A percentile compares a stretch with the other conserved stretches of the same genome.
These are phyloP conservation scores for Eleginops maclovinus DNA, from an alignment of 2,113 vertebrate genomes.

Conservation along the genomic window DNA sequence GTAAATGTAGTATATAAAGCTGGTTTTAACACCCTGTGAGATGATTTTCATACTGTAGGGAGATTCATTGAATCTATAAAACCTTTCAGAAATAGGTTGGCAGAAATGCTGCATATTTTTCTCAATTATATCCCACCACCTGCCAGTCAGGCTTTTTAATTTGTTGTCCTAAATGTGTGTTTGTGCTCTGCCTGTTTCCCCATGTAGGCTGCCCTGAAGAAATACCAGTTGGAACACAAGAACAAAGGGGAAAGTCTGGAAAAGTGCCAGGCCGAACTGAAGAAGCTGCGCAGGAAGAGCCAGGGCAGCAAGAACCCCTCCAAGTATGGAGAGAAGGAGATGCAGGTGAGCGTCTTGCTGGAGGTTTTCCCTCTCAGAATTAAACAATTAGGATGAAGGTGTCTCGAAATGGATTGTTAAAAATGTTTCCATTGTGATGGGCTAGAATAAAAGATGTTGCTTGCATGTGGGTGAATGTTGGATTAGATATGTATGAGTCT, in stretches of 20 bases:
- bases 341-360: constrained; percentile 88
- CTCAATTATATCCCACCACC: neutral
- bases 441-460: neutral
- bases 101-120: neutral
- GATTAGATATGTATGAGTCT: constrained; percentile 36
- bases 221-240: constrained; percentile 96
- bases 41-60: neutral
- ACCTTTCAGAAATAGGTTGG: neutral
- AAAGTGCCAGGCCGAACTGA: constrained; percentile 96
- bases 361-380: neutral
- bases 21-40: neutral
- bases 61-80: neutral
- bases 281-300: constrained; percentile 98
- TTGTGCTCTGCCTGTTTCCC: constrained; percentile 38
- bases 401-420: neutral
- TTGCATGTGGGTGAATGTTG: constrained; percentile 49
- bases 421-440: neutral
- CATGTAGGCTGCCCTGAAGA: constrained; percentile 95
- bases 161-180: constrained; percentile 28
- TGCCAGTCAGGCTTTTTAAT: constrained; percentile 13
- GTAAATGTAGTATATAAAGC: neutral
- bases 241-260: constrained; percentile 94
- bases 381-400: neutral
- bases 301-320: constrained; percentile 98
- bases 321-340: constrained; percentile 98